A percentile compares a stretch with the other conserved stretches of the same genome.
Evolutionary conservation across 2,888 invertebrate species (phyloP).

Genomic region (Ischnura elegans): DNA sequence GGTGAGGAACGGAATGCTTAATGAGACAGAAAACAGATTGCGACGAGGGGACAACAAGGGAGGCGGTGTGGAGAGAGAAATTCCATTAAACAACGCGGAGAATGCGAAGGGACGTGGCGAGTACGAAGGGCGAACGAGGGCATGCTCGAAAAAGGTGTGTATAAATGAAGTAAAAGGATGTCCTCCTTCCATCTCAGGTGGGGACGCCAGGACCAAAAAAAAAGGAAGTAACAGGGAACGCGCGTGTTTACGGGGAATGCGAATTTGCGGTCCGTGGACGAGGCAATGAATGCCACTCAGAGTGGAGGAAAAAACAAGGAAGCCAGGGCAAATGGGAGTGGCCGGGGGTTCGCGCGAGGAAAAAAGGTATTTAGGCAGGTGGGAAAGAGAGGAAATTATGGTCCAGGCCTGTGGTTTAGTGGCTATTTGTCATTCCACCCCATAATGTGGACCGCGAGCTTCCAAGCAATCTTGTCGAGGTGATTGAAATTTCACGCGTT

Average conservation of each 20-base stretch:
- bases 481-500: not conserved
- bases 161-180: not conserved
- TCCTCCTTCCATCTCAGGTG: not conserved
- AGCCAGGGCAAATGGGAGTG: not conserved
- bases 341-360: not conserved
- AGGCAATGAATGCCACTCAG: not conserved
- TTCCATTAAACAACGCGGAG: not conserved
- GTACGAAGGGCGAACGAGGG: not conserved
- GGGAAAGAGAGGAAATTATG: not conserved
- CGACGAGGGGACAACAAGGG: not conserved
- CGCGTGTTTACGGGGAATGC: not conserved
- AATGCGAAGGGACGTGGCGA: too few species aligned
- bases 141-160: not conserved
- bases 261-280: not conserved
- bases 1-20: slow-evolving; percentile 10
- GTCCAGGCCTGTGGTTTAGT: not conserved
- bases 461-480: not conserved
- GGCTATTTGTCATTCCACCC: not conserved
- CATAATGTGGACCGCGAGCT: not conserved
- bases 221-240: not conserved
- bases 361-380: not conserved
- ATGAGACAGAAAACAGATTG: slow-evolving; percentile 27
- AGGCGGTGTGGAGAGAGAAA: too few species aligned
- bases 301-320: too few species aligned
- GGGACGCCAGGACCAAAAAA: not conserved